Conservation (phyloP, 2,888 invertebrate species). For the Pharmacophagus antenor region DNA sequence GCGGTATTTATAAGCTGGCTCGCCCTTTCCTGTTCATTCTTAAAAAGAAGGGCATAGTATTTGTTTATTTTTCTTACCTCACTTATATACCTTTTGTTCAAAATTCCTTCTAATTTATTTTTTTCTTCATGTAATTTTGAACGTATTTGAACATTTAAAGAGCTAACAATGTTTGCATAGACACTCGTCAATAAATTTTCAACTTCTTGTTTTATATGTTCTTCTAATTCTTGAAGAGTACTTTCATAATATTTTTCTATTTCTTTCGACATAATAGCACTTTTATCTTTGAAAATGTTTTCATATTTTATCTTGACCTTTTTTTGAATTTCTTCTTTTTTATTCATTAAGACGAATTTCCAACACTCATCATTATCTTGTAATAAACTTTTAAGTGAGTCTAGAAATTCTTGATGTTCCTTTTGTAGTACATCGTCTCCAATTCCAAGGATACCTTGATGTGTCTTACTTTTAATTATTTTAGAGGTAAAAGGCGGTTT, state of each 20-base stretch:
- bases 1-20: constrained; percentile 52
- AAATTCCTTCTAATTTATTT: constrained; percentile 43
- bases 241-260: constrained; percentile 58
- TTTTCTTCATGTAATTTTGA: constrained; percentile 54
- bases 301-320: constrained; percentile 53
- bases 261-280: constrained; percentile 56
- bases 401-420: constrained; percentile 51
- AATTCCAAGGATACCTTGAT: constrained; percentile 65
- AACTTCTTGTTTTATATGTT: constrained; percentile 54
- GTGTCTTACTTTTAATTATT: constrained; percentile 65
- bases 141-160: constrained; percentile 58
- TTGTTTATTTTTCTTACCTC: constrained; percentile 58
- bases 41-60: constrained; percentile 61
- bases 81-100: constrained; percentile 47
- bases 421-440: constrained; percentile 54
- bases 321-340: constrained; percentile 47
- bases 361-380: constrained; percentile 62
- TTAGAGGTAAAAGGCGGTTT: constrained; percentile 71
- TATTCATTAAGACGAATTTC: constrained; percentile 55
- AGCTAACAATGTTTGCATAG: constrained; percentile 52
- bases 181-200: constrained; percentile 45
- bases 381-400: constrained; percentile 44
- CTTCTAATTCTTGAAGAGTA: constrained; percentile 61
- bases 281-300: constrained; percentile 55
- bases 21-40: constrained; percentile 53